A percentile compares a stretch with the other conserved stretches of the same genome.
phyloP scores from a whole-genome alignment of 2,888 invertebrate genomes.

The Macaria notata region DNA sequence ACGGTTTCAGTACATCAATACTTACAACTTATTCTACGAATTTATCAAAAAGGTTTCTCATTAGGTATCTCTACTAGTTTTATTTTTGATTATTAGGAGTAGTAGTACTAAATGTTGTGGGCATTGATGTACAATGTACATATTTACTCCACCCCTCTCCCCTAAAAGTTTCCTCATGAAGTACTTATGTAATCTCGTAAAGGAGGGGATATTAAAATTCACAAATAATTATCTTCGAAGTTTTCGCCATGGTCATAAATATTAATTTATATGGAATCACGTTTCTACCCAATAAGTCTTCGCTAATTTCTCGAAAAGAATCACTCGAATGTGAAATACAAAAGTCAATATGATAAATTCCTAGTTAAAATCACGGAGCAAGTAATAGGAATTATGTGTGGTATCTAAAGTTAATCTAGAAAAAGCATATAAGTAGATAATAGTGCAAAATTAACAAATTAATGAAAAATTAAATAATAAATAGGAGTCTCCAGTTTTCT shows the following conservation, averaged over 20 bases:
- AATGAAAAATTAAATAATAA: slow-evolving; percentile 36
- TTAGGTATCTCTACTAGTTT: no score
- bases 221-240: slow-evolving; percentile 4
- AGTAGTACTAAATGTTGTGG: no score
- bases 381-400: slow-evolving; percentile 2
- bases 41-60: no score
- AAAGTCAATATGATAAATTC: no score
- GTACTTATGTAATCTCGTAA: not conserved
- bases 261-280: slow-evolving; percentile 8
- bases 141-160: no score
- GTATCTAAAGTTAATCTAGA: slow-evolving; percentile 32
- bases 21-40: no score
- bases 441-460: slow-evolving; percentile 34
- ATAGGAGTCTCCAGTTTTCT: slow-evolving; percentile 45
- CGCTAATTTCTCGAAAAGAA: no score
- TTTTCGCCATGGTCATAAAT: not conserved
- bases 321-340: no score
- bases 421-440: slow-evolving; percentile 36
- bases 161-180: no score
- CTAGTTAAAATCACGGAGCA: slow-evolving; percentile 6
- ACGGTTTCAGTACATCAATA: no score
- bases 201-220: slow-evolving; percentile 1
- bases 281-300: slow-evolving; percentile 1
- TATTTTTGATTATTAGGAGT: no score
- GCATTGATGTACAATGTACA: no score